Evolutionary conservation across 2,797 vertebrate genomes (phyloP).

Genomic region (Diceros bicornis): DNA sequence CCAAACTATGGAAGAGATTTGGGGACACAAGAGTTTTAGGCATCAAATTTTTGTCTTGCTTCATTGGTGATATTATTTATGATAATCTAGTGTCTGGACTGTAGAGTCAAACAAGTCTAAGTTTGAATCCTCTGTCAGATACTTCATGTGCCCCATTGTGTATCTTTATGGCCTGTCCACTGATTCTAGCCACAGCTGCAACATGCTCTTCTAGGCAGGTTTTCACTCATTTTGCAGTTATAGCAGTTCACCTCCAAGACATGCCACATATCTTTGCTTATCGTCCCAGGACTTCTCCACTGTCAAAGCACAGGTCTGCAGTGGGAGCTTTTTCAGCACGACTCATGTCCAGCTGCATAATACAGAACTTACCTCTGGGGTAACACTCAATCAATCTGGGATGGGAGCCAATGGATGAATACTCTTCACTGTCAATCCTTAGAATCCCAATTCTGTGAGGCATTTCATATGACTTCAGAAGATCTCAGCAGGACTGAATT

Average conservation of each 20-base stretch:
- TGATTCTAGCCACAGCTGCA: not conserved
- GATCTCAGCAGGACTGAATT: not conserved
- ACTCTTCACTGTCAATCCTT: not conserved
- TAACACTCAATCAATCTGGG: not conserved
- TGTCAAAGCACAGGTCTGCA: not conserved
- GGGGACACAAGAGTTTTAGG: not conserved
- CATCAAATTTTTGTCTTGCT: not conserved
- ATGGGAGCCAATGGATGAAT: not conserved
- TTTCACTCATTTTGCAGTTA: not conserved
- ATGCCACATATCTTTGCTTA: not conserved
- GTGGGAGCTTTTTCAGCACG: not conserved
- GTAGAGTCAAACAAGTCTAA: not conserved
- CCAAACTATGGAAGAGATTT: conserved; percentile 46
- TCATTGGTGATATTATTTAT: not conserved
- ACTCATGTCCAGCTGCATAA: not conserved
- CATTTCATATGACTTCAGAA: not conserved
- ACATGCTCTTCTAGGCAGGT: not conserved
- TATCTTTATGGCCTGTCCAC: not conserved
- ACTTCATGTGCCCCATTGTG: not conserved
- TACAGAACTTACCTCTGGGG: not conserved
- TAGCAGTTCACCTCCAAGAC: not conserved
- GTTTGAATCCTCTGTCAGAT: not conserved
- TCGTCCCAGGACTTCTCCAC: not conserved
- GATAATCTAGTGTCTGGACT: not conserved
- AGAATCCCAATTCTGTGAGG: not conserved